Evolutionary conservation across 2,113 vertebrate genomes (phyloP), one percentile per base, ranked within the genome.

Genomic region (Ctenomys sociabilis): DNA sequence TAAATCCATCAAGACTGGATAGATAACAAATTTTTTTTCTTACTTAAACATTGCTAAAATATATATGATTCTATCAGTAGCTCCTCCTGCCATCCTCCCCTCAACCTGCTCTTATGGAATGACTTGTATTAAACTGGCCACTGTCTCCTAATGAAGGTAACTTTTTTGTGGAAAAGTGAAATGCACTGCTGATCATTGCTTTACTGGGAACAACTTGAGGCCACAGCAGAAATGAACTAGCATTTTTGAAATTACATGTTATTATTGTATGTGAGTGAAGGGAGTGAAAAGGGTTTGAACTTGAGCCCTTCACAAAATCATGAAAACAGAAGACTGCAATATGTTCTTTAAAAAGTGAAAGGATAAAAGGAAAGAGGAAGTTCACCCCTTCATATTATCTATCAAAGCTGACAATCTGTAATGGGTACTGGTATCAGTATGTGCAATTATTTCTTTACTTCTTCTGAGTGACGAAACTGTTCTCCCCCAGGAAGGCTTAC

Each of bases 371-470:
- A 32, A 75, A 88, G 35, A 52, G 95, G 96, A 45, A 30, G 72
- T 97, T 94, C 30, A 94, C 64, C 52, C 10, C 49, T 80, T 93
- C 85, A 54, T 21, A 24, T 22, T 94, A 0, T 95, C 97, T 97
- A 89, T 88, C 89, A 88, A 97, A 95, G 49, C 66, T 97, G 93
- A 97, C 93, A 93, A 81, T 95, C 92, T 95, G 66, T 97, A 94
- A 95, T 68, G 78, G 57, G 43, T 81, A 64, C 52, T 96, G 93
- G 83, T 75, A 96, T 72, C 1, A 91, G 77, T 87, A 95, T 72
- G 28, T 93, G 66, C 52, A 96, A 95, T 98, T 97, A 85, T 72
- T 94, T 95, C 54, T 97, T 84, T 88, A 14, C 22, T 97, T 90
- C 75, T 68, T 68, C 30, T 54, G 54, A 66, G 19, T 9, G 78